A percentile compares a stretch with the other conserved stretches of the same genome.
Evolutionary conservation across 2,888 invertebrate genomes (phyloP).

Genomic region (Spialia ferax): DNA sequence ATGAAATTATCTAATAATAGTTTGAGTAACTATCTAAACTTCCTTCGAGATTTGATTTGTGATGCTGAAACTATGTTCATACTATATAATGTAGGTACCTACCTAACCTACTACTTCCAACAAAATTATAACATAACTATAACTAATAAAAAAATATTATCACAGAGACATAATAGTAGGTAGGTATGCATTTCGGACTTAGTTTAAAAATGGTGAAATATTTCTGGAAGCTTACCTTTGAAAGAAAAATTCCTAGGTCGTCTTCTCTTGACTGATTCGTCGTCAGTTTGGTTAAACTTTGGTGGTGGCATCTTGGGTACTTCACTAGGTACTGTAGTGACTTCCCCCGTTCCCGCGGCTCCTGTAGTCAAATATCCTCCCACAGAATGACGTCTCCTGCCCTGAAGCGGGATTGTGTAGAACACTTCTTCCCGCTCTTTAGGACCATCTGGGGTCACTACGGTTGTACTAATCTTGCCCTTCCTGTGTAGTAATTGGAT

Average conservation of each 20-base stretch:
- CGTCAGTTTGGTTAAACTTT: slow-evolving; percentile 66
- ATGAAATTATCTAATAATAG: slow-evolving; percentile 71
- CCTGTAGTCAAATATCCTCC: slow-evolving; percentile 88
- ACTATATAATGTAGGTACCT: too few relatives aligned
- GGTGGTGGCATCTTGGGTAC: slow-evolving; percentile 85
- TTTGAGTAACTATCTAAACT: slow-evolving; percentile 62
- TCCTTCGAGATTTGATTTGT: slow-evolving; percentile 51
- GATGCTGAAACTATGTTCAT: too few relatives aligned
- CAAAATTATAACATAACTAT: too few relatives aligned
- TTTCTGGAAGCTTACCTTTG: slow-evolving; percentile 71
- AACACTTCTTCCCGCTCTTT: slow-evolving; percentile 88
- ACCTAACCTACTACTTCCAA: too few relatives aligned
- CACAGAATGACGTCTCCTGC: slow-evolving; percentile 88
- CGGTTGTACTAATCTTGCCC: slow-evolving; percentile 75
- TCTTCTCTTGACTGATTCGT: slow-evolving; percentile 72
- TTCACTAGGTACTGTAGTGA: slow-evolving; percentile 82
- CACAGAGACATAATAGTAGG: too few relatives aligned
- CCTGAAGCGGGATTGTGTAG: slow-evolving; percentile 83
- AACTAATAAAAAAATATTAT: too few relatives aligned
- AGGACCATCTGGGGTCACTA: slow-evolving; percentile 68
- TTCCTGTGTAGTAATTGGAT: slow-evolving; percentile 58
- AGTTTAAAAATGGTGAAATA: too few relatives aligned
- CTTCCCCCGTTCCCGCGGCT: slow-evolving; percentile 69
- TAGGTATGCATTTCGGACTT: too few relatives aligned
- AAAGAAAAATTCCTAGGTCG: slow-evolving; percentile 76